Evolutionary conservation across 2,113 vertebrate genomes (phyloP).

Genomic region (Mormyrus iriodes): DNA sequence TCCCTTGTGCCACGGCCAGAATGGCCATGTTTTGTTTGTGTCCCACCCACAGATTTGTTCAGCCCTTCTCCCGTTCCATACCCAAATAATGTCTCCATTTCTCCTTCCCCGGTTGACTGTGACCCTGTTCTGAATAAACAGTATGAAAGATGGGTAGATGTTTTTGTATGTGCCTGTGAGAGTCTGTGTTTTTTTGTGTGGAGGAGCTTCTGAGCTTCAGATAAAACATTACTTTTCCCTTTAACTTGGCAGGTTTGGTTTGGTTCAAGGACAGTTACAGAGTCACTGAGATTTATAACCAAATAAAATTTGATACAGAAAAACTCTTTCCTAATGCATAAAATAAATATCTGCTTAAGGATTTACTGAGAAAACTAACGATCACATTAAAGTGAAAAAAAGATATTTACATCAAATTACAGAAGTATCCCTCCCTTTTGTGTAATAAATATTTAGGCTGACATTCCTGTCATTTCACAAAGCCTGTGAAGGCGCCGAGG

Average conservation of each 20-base stretch:
- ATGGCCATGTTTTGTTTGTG: not conserved
- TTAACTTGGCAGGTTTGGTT: not conserved
- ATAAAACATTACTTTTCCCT: not conserved
- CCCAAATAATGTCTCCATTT: not conserved
- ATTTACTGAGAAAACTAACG: not conserved
- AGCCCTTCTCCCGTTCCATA: not conserved
- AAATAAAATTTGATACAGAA: not conserved
- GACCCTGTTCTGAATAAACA: not conserved
- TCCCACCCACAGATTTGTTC: not conserved
- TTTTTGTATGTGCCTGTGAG: not conserved
- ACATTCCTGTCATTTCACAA: slow-evolving; percentile 26
- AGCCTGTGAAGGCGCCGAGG: slow-evolving; percentile 20
- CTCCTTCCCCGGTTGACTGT: not conserved
- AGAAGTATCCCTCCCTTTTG: not conserved
- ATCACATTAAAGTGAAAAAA: not conserved
- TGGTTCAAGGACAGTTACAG: not conserved
- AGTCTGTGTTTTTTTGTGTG: not conserved
- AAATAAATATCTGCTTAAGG: not conserved
- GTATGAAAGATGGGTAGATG: not conserved
- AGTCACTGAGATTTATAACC: not conserved
- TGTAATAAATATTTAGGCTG: slow-evolving; percentile 31
- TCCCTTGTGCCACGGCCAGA: not conserved
- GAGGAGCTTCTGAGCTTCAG: not conserved
- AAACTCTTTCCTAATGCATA: not conserved
- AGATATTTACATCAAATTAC: not conserved